phyloP scores from a whole-genome alignment of 2,797 vertebrate genomes.

The Acanthurus leucopareius region DNA sequence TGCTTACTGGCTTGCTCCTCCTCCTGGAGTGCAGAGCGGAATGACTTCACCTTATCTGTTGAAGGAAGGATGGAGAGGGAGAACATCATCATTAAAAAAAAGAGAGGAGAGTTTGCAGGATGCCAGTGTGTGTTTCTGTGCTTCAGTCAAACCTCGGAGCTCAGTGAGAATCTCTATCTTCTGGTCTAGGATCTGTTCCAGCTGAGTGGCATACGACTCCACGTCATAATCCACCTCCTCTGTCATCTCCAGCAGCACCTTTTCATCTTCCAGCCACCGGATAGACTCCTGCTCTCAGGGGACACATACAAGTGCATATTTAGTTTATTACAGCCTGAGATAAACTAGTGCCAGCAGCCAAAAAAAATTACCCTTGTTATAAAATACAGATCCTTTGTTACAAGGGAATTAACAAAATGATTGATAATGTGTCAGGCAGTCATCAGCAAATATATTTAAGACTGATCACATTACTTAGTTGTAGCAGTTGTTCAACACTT shows the following conservation, averaged over 20 bases:
- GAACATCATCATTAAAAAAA: neutral
- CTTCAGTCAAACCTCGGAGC: constrained; percentile 89
- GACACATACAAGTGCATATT: constrained; percentile 4
- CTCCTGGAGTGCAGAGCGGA: constrained; percentile 95
- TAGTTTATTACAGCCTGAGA: neutral
- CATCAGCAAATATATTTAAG: too few relatives aligned
- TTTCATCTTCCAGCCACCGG: constrained; percentile 97
- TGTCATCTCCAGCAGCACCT: constrained; percentile 96
- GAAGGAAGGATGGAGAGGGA: neutral
- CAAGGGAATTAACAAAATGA: too few relatives aligned
- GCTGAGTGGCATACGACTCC: constrained; percentile 93
- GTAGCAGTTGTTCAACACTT: too few relatives aligned
- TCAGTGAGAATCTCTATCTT: constrained; percentile 95
- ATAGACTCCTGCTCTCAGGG: constrained; percentile 91
- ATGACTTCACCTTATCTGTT: constrained; percentile 99
- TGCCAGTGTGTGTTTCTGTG: neutral
- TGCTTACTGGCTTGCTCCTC: constrained; percentile 99
- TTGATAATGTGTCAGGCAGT: too few relatives aligned
- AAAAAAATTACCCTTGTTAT: too few relatives aligned
- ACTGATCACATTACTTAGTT: too few relatives aligned
- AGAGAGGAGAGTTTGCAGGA: neutral
- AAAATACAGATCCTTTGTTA: too few relatives aligned
- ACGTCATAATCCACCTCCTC: constrained; percentile 99
- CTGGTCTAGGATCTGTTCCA: constrained; percentile 96
- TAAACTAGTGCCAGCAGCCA: neutral